phyloP scores from a whole-genome alignment of 2,888 invertebrate species.

The Eupithecia inturbata region DNA sequence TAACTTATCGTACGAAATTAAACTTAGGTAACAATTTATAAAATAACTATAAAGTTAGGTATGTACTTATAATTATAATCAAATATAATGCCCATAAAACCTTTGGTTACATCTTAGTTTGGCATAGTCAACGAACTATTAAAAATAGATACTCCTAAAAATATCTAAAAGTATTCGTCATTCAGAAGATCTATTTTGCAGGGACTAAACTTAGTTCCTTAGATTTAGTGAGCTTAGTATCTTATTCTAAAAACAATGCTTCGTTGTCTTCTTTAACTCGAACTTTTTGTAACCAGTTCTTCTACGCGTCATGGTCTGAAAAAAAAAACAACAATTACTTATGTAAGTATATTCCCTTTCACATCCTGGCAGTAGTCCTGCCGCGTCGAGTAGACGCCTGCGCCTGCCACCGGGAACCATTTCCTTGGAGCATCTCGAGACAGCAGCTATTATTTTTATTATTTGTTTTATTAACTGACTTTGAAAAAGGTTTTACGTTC shows the following conservation, averaged over 20 bases:
- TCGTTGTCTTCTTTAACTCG: not conserved
- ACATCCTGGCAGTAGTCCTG: too few relatives aligned
- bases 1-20: not conserved
- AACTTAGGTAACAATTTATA: not conserved
- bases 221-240: not conserved
- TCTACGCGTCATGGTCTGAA: slow-evolving; percentile 28
- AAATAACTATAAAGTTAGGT: not conserved
- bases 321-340: not conserved
- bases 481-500: too few relatives aligned
- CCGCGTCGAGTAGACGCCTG: too few relatives aligned
- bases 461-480: too few relatives aligned
- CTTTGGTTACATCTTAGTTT: not conserved
- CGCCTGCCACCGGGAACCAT: too few relatives aligned
- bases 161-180: not conserved
- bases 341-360: not conserved
- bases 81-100: not conserved
- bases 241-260: not conserved
- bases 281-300: not conserved
- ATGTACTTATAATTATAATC: not conserved
- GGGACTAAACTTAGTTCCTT: not conserved
- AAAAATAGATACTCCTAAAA: not conserved
- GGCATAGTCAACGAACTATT: not conserved
- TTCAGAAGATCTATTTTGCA: not conserved
- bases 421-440: too few relatives aligned
- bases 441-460: too few relatives aligned